Evolutionary conservation across 2,113 vertebrate species (phyloP), one percentile per base, ranked within the genome.

Genomic region (Chionomys nivalis): DNA sequence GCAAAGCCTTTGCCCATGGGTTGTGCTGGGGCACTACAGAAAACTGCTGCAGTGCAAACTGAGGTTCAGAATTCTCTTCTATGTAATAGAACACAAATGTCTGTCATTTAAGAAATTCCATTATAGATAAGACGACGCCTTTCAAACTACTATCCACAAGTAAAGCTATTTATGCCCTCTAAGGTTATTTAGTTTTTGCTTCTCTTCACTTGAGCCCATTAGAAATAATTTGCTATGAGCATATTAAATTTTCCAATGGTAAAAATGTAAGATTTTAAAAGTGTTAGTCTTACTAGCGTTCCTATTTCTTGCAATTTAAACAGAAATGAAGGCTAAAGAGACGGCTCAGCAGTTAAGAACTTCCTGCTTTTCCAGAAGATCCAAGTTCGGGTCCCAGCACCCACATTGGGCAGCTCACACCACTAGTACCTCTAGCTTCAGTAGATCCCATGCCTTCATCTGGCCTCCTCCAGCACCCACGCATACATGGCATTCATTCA

Each of bases 161-260:
- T 33, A 93, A 73, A 92, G 23, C 13, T 24, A 33, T 23, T 75
- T 93, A 63, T 95, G 88, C 31, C 23, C 93, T 82, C 65, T 70
- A 8, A 85, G 9, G 11, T 70, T 89, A 94, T n/a, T 91, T 52
- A 47, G 14, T 76, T 85, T 96, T 88, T 86, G 21, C 28, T 49
- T 95, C 23, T 66, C 66, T 87, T 90, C 14, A 49, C 21, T 94
- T 93, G 61, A 89, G 39, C 14, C 78, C 52, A 76, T 89, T 52
- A 94, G 42, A 94, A 92, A 93, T 70, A 97, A 95, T 78, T 23
- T 93, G 73, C 65, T 90, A 63, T 36, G 23, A 93, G 55, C 90
- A 31, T 94, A 86, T 49, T 44, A 58, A 55, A 44, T 89, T 96
- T 96, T 61, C 79, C 76, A 91, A 89, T 31, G 78, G 47, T 76